These are phyloP conservation scores for Salvelinus namaycush DNA, from an alignment of 2,113 vertebrate species.

Conservation along the genomic window DNA sequence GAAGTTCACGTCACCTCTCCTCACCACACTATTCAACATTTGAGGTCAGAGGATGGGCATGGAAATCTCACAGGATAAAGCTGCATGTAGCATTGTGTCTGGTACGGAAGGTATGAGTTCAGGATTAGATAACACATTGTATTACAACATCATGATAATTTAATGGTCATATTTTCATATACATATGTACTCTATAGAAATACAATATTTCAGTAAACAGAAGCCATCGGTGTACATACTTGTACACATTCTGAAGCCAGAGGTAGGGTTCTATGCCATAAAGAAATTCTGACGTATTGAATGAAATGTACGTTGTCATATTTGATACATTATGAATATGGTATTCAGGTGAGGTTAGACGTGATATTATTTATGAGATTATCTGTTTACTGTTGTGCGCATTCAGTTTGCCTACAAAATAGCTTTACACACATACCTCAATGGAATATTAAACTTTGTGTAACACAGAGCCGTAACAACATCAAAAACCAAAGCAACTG, in stretches of 20 bases:
- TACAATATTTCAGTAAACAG: slow-evolving; percentile 1
- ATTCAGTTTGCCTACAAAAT: not conserved
- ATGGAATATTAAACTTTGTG: no score
- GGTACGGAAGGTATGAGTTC: not conserved
- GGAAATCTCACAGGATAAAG: no score
- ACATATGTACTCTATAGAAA: slow-evolving; percentile 12
- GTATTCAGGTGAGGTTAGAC: not conserved
- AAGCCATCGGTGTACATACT: slow-evolving; percentile 9
- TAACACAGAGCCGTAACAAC: slow-evolving; percentile 3
- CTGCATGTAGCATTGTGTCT: not conserved
- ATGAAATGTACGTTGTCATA: not conserved
- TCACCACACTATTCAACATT: not conserved
- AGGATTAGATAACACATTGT: not conserved
- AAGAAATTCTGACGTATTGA: slow-evolving; percentile 45
- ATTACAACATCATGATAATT: not conserved
- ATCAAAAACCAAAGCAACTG: not conserved
- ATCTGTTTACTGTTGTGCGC: not conserved
- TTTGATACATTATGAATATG: not conserved
- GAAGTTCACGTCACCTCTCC: not conserved
- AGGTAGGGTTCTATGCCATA: not conserved
- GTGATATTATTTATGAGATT: not conserved
- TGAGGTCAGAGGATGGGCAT: no score
- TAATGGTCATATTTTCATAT: not conserved
- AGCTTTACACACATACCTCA: no score
- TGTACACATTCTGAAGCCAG: slow-evolving; percentile 44